A percentile compares a stretch with the other conserved stretches of the same genome.
Conservation (phyloP, 2,888 invertebrate genomes). For the Alloscopus bannaensis region DNA sequence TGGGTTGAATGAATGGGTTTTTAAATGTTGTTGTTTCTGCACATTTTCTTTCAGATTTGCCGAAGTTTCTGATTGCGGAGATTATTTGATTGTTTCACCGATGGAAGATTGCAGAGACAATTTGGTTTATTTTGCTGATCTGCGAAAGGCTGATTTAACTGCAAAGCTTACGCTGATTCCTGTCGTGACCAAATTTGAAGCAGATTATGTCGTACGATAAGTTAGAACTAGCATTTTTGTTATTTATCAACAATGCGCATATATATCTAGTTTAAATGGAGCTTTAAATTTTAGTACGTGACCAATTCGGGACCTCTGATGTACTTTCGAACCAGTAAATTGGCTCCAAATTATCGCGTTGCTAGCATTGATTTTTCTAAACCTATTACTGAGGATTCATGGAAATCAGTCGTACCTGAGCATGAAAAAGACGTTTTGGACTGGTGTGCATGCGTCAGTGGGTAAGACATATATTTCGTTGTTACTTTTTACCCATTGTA, state of each 20-base stretch:
- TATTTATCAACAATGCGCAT: neutral
- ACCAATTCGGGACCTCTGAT: conserved; percentile 90
- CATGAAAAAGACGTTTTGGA: conserved; percentile 91
- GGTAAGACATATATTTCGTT: conserved; percentile 73
- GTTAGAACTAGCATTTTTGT: conserved; percentile 54
- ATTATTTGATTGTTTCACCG: conserved; percentile 89
- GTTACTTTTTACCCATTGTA: neutral
- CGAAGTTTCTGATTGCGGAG: conserved; percentile 92
- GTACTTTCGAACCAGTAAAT: conserved; percentile 93
- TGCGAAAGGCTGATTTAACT: conserved; percentile 78
- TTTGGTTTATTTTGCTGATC: conserved; percentile 88
- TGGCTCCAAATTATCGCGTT: conserved; percentile 93
- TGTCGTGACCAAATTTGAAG: conserved; percentile 92
- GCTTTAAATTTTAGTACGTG: conserved; percentile 82
- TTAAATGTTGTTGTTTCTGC: neutral
- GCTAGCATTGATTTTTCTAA: conserved; percentile 88
- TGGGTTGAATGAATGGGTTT: neutral
- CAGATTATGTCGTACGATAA: conserved; percentile 95
- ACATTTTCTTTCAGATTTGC: conserved; percentile 81
- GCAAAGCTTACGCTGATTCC: conserved; percentile 84
- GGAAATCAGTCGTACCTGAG: conserved; percentile 89
- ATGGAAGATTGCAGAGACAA: conserved; percentile 95
- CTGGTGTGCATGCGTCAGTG: conserved; percentile 89
- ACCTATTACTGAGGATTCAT: conserved; percentile 82
- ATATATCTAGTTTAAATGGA: too few species aligned